Evolutionary conservation across 30 jellyfish, hydroid and myxozoan species (phyloP).

Genomic region (Hydra vulgaris): DNA sequence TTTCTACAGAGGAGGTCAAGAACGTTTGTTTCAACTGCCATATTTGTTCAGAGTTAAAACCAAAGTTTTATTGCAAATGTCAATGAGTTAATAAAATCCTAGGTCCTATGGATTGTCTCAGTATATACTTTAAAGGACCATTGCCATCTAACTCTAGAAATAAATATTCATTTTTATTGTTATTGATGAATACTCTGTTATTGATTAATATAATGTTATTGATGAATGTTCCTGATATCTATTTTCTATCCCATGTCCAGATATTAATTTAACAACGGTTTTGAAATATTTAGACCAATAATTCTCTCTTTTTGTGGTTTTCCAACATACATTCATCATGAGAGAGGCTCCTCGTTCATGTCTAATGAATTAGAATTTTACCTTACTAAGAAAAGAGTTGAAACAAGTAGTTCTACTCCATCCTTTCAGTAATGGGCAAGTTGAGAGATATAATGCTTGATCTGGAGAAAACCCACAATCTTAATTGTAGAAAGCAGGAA

Average conservation of each 20-base stretch:
- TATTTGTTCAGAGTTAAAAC: constrained; percentile 37
- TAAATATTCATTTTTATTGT: constrained; percentile 37
- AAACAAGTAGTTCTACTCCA: constrained; percentile 41
- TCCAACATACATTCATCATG: constrained; percentile 9
- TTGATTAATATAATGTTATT: too few relatives aligned
- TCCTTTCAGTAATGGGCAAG: constrained; percentile 23
- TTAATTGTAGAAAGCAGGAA: background rate
- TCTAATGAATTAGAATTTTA: background rate
- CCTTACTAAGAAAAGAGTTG: constrained; percentile 27
- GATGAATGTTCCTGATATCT: constrained; percentile 64
- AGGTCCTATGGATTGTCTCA: constrained; percentile 16
- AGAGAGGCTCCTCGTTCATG: constrained; percentile 38
- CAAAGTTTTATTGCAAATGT: constrained; percentile 23
- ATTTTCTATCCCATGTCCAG: constrained; percentile 33
- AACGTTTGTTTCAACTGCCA: constrained; percentile 28
- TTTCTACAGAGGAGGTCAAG: constrained; percentile 39
- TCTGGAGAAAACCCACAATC: constrained; percentile 40
- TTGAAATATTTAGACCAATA: constrained; percentile 3
- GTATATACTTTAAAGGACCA: constrained; percentile 37
- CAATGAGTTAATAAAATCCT: constrained; percentile 32
- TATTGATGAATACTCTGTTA: too few relatives aligned
- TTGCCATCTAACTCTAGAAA: constrained; percentile 39
- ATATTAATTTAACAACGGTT: constrained; percentile 12
- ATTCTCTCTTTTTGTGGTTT: constrained; percentile 7
- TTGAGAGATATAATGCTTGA: constrained; percentile 52